Evolutionary conservation across 2,797 vertebrate species (phyloP).

Genomic region (Pangasius macronema): DNA sequence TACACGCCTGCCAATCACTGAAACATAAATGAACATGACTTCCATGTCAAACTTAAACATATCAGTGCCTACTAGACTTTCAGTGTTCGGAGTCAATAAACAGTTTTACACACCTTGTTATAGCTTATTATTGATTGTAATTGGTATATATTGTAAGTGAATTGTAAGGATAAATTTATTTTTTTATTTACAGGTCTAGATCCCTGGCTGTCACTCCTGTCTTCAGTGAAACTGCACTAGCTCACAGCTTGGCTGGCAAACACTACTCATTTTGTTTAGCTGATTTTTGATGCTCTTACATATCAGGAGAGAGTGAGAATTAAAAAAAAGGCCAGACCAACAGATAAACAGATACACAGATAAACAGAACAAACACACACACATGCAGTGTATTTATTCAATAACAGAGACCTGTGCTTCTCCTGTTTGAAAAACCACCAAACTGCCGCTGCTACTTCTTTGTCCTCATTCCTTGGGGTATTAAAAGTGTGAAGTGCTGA

Average conservation of each 20-base stretch:
- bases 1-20: background rate
- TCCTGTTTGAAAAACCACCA: background rate
- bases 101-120: background rate
- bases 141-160: background rate
- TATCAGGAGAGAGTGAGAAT: background rate
- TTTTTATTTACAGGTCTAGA: background rate
- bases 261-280: too few relatives aligned
- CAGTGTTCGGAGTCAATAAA: too few relatives aligned
- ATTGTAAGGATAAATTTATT: background rate
- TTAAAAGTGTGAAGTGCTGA: constrained; percentile 27
- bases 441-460: background rate
- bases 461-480: constrained; percentile 20
- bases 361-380: background rate
- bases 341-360: background rate
- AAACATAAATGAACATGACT: background rate
- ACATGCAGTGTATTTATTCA: too few relatives aligned
- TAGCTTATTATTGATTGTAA: background rate
- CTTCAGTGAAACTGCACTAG: too few relatives aligned
- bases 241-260: background rate
- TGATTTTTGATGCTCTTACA: background rate
- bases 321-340: too few relatives aligned
- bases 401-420: too few relatives aligned
- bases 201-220: background rate
- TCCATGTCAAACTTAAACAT: background rate
- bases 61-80: background rate